A percentile compares a stretch with the other conserved stretches of the same genome.
Conservation (phyloP, 2,113 vertebrate genomes). For the Ophthalmotilapia sp. region DNA sequence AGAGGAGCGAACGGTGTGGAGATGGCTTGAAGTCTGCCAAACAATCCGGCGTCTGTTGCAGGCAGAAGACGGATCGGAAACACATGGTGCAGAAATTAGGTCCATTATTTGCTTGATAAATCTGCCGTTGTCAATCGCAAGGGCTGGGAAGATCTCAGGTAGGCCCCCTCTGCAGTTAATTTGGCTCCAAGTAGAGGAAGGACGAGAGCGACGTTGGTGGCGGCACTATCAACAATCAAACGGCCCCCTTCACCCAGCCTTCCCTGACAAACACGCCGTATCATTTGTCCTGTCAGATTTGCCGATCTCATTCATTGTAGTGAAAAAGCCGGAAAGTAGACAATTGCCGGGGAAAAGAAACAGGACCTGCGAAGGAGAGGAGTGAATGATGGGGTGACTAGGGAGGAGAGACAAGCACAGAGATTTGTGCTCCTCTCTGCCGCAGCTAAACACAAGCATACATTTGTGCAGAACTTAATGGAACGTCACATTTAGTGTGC, state of each 20-base stretch:
- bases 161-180: not conserved
- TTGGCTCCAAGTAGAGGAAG: not conserved
- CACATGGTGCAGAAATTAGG: constrained; percentile 50
- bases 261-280: constrained; percentile 44
- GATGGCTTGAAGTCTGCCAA: constrained; percentile 38
- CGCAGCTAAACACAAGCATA: constrained; percentile 43
- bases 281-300: constrained; percentile 69
- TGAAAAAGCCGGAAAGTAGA: constrained; percentile 41
- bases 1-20: not conserved
- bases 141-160: constrained; percentile 17
- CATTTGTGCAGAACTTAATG: constrained; percentile 50
- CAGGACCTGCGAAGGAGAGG: constrained; percentile 23
- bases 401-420: constrained; percentile 45
- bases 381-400: constrained; percentile 63
- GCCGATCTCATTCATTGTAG: constrained; percentile 58
- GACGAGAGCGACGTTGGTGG: not conserved
- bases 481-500: constrained; percentile 20
- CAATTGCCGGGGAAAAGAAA: constrained; percentile 34
- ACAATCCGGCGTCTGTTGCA: constrained; percentile 7
- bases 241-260: not conserved
- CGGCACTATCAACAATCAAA: constrained; percentile 26
- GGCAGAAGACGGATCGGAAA: constrained; percentile 44
- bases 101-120: constrained; percentile 56
- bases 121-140: constrained; percentile 19
- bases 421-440: constrained; percentile 43